Conservation (phyloP, 2,113 vertebrate species). For the Gorsachius goisagi region DNA sequence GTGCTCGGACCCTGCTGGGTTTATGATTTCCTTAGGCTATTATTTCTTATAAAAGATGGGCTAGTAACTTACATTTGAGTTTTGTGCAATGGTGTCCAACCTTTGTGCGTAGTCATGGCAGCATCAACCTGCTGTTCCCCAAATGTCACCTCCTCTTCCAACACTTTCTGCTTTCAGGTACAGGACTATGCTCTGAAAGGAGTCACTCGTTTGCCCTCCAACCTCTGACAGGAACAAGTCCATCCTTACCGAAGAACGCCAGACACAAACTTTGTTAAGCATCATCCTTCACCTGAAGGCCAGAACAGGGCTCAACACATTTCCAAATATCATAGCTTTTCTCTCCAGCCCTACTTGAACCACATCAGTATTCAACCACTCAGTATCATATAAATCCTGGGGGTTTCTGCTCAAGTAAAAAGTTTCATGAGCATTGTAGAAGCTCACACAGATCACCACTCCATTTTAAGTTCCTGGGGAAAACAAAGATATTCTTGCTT, state of each 20-base stretch:
- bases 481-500: background rate
- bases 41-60: background rate
- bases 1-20: background rate
- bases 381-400: fast-evolving
- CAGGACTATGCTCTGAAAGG: background rate
- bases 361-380: background rate
- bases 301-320: background rate
- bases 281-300: background rate
- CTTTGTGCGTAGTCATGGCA: background rate
- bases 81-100: background rate
- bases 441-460: background rate
- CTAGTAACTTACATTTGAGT: background rate
- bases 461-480: background rate
- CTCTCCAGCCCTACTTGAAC: background rate
- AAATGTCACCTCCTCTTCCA: background rate
- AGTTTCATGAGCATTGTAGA: background rate
- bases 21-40: background rate
- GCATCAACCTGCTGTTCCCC: background rate
- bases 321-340: background rate
- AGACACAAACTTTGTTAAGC: background rate
- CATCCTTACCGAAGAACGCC: background rate
- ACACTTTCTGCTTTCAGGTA: background rate
- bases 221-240: background rate
- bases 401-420: background rate
- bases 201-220: background rate